These are phyloP conservation scores for Steinernema khuongi DNA, from an alignment of 1,140 invertebrate genomes.

Conservation along the genomic window DNA sequence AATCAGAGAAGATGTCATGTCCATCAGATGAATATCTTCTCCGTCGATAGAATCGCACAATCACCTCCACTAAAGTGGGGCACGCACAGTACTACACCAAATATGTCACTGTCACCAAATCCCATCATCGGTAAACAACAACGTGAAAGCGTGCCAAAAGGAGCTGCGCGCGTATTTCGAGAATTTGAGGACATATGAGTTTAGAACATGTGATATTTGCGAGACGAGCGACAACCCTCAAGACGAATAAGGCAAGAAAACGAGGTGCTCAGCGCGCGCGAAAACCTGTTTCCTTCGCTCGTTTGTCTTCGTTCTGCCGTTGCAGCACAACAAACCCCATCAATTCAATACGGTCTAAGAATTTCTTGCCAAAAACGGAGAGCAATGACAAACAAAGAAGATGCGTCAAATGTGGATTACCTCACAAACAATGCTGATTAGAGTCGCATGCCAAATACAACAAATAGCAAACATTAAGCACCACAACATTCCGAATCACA, in stretches of 20 bases:
- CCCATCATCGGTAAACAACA: neutral
- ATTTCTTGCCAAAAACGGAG: neutral
- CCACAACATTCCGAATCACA: too few relatives aligned
- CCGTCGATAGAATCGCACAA: neutral
- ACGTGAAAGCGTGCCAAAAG: neutral
- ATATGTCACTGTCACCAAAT: slow-evolving; percentile 1
- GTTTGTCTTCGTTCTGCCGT: neutral
- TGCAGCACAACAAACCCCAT: neutral
- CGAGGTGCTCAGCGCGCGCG: neutral
- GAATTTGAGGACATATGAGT: neutral
- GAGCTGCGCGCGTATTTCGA: neutral
- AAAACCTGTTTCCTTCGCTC: slow-evolving; percentile 6
- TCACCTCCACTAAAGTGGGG: neutral
- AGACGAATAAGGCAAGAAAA: neutral
- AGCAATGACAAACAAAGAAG: neutral
- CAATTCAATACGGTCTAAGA: neutral
- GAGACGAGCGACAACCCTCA: neutral
- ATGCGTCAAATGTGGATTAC: too few relatives aligned
- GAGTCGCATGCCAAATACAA: too few relatives aligned
- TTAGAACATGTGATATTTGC: neutral
- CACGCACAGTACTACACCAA: neutral
- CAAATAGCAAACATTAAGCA: too few relatives aligned
- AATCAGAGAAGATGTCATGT: slow-evolving; percentile 5
- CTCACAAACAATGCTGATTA: neutral
- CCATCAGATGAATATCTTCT: neutral